Percentiles rank a stretch among this genome's conserved stretches.
Evolutionary conservation across 2,113 vertebrate species (phyloP).

Genomic region (Trochalopteron elliotii): DNA sequence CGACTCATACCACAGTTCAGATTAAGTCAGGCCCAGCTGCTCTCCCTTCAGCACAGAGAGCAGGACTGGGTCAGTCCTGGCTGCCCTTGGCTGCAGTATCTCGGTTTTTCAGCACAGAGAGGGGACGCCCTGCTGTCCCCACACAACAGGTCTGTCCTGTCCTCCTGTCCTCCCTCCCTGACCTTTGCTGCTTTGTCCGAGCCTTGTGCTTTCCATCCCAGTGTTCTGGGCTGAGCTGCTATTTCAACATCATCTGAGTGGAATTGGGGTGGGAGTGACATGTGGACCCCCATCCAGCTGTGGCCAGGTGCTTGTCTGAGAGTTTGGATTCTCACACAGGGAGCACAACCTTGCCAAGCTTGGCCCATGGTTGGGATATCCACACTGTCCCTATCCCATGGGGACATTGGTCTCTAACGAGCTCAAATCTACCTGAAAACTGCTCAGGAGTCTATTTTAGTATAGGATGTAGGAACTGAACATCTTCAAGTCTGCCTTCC

Average conservation of each 20-base stretch:
- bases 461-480: neutral
- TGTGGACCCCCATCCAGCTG: neutral
- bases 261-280: neutral
- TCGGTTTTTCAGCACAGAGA: neutral
- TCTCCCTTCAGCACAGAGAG: neutral
- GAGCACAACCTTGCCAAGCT: neutral
- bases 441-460: neutral
- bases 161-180: neutral
- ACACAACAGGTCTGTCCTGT: neutral
- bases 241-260: neutral
- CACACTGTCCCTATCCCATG: neutral
- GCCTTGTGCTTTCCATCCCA: fast-evolving
- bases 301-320: neutral
- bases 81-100: neutral
- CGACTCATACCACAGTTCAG: fast-evolving
- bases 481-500: neutral
- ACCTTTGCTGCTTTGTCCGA: neutral
- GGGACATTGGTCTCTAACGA: fast-evolving
- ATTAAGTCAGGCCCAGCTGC: neutral
- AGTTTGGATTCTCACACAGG: neutral
- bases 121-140: neutral
- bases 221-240: neutral
- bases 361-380: neutral
- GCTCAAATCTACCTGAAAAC: neutral
- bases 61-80: neutral